Base-by-base conservation (phyloP, 1,140 invertebrate genomes). In the Drosophila cardini region DNA sequence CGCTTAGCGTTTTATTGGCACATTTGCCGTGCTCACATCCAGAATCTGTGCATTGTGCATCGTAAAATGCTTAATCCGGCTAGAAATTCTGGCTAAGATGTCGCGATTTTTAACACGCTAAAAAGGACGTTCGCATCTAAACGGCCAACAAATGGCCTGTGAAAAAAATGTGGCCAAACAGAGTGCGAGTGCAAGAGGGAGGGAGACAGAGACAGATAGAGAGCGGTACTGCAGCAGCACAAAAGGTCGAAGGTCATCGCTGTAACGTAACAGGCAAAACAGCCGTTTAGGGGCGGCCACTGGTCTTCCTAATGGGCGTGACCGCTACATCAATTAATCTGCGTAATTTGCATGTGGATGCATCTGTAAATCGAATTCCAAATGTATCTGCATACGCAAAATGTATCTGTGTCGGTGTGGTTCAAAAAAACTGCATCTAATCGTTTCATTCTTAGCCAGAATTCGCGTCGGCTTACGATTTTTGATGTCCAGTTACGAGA, bases 1-100 rank as follows among this genome's bases (percentile, higher is more conserved):
- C 84, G 84, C 85, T 87, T 87, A 87, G 84, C 69, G 85, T 87
- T 87, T 87, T 87, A 87, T 87, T 78, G 75, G 46, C 78, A 67
- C 57, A 45, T 65, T 50, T 63, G 76, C 40, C 50, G 15, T 26
- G 42, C 43, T 32, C 38, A 36, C 58, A 60, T 26, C 32, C 30
- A 18, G 7, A 16, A 53, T 53, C 13, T 53, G 43, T 10, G 43
- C 34, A 40, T 53, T 53, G 43, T 10, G 43, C 34, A 40, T 53
- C 71, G 70, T 84, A 87, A 89, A 80, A 8, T 69, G 43, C 52
- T 67, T 83, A 86, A 86, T 86, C 83, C 78, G 61, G 62, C 62
- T 53, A 42, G 15, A 70, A 76, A 87, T 87, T 87, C 84, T 65
- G 50, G 63, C 73, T 84, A 87, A 89, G 58, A 77, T 60, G 50